Percentiles rank a stretch among this genome's conserved stretches.
These are phyloP conservation scores for Villa cingulata DNA, from an alignment of 2,888 invertebrate species.

Conservation along the genomic window DNA sequence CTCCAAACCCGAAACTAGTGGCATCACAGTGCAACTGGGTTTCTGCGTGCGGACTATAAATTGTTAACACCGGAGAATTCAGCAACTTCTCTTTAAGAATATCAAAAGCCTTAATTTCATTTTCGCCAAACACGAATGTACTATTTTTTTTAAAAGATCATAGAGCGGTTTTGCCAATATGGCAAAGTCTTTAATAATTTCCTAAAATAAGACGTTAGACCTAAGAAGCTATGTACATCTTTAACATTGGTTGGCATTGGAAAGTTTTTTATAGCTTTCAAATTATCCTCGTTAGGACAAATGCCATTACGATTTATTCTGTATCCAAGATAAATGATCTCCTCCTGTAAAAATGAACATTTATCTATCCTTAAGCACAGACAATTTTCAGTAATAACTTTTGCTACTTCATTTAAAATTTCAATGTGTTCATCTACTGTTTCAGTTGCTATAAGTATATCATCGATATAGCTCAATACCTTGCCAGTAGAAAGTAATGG, in stretches of 20 bases:
- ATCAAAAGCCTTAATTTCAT: not conserved
- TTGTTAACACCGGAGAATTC: conserved; percentile 15
- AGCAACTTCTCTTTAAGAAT: conserved; percentile 1
- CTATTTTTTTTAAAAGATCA: not conserved
- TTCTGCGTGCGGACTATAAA: conserved; percentile 17
- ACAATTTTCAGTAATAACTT: not conserved
- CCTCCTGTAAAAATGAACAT: not conserved
- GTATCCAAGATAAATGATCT: not conserved
- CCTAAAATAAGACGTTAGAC: conserved; percentile 18
- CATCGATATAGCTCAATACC: not conserved
- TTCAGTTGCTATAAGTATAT: not conserved
- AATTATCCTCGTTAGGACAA: not conserved
- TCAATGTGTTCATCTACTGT: not conserved
- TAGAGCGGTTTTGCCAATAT: no score
- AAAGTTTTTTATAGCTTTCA: conserved; percentile 15
- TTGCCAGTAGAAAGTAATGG: not conserved
- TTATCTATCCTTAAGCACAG: not conserved
- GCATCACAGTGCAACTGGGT: conserved; percentile 21
- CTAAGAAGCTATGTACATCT: conserved; percentile 17
- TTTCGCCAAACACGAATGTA: not conserved
- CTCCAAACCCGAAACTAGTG: conserved; percentile 15
- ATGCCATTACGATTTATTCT: not conserved
- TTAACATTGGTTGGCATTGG: conserved; percentile 12
- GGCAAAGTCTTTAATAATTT: conserved; percentile 18
- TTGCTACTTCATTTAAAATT: not conserved